Percentiles rank a stretch among this genome's conserved stretches.
phyloP scores from a whole-genome alignment of 2,797 vertebrate species.

The Coendou prehensilis region DNA sequence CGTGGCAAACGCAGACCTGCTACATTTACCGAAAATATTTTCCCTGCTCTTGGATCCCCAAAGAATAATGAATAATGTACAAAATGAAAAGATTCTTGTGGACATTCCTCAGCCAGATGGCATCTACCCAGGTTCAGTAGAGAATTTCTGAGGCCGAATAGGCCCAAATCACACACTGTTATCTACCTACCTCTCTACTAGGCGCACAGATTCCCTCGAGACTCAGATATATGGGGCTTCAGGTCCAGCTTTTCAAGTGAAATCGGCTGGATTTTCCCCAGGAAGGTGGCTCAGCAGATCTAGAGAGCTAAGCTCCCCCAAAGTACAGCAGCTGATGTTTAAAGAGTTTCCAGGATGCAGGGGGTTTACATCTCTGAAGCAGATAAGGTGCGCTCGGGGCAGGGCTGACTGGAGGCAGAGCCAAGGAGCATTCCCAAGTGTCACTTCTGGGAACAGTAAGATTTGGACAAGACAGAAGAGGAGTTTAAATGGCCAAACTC shows the following conservation, averaged over 20 bases:
- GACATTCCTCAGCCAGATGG: neutral
- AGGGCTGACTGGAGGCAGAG: neutral
- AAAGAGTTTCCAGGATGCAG: slow-evolving; percentile 38
- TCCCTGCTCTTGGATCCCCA: slow-evolving; percentile 1
- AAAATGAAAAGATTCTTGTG: neutral
- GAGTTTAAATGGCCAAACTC: neutral
- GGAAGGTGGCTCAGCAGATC: neutral
- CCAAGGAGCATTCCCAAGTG: neutral
- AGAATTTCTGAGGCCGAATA: neutral
- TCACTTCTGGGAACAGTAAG: too few species aligned
- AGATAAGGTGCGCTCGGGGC: neutral
- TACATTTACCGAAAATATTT: neutral
- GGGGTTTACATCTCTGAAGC: neutral
- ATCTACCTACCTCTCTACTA: neutral
- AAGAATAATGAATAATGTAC: neutral
- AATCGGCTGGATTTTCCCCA: neutral
- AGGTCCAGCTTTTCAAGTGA: neutral
- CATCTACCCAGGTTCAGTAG: neutral
- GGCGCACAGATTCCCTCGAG: neutral
- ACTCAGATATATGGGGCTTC: neutral
- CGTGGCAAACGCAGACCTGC: neutral
- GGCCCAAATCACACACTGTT: neutral
- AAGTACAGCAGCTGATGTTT: neutral
- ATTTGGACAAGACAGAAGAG: neutral
- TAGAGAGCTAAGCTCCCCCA: neutral